Base-by-base conservation (phyloP, 2,797 vertebrate species). In the Pseudopleuronectes americanus region DNA sequence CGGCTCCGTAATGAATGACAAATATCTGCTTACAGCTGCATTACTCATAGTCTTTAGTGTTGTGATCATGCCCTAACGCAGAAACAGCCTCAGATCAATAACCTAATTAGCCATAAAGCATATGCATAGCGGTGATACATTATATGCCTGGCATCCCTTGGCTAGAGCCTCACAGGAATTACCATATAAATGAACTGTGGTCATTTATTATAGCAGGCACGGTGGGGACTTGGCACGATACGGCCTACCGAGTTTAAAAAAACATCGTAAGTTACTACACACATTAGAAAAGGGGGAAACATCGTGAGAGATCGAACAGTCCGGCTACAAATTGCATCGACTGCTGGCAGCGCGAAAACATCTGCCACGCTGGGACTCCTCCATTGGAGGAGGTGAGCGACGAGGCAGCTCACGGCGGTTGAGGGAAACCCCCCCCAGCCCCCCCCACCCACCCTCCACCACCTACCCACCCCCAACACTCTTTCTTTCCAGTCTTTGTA, bases 21-120 rank as follows among this genome's bases (percentile, higher is more conserved):
- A 87, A 90, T 84, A 84, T 81, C 68, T 81, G 82, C 80, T 87
- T 86, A 78, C 76, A 77, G 79, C 64, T 38, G 67, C 85, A 90
- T 90, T 87, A 88, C 85, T 91, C 84, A 85, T 73, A 78, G 64
- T 84, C 77, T 48, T 85, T 87, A 84, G 80, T 87, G 80, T 87
- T 75, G 77, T 74, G 74, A 87, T 84, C 76, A 76, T 71, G 86
- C 70, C 80, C 80, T 79, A 68, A 88, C 38, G 73, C 77, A 55
- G 78, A 61, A 85, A 76, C 71, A 71, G 76, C 81, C 81, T 61
- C 76, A 80, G 87, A 92, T 92, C 91, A 91, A 92, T 92, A 89
- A 86, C 80, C 73, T 90, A 90, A 91, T 93, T 92, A 92, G 85
- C 87, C 87, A 90, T 90, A 88, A 91, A 88, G 87, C 88, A 90